Percentiles rank a stretch among this genome's conserved stretches.
Conservation (phyloP, 2,888 invertebrate species). For the Petrolisthes manimaculis region DNA sequence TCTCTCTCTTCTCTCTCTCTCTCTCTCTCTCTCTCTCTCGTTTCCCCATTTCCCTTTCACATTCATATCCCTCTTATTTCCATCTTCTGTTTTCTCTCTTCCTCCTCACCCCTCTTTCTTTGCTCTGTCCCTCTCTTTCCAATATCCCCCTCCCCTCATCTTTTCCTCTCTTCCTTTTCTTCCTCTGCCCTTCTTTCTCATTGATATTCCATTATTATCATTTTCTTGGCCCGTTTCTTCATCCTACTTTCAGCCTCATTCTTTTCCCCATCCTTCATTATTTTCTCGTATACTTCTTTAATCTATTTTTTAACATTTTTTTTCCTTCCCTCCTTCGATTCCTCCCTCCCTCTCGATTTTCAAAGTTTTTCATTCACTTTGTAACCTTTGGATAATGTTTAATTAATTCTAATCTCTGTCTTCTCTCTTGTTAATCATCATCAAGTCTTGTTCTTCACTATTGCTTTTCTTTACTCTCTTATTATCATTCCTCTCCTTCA, state of each 20-base stretch:
- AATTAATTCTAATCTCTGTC: background rate
- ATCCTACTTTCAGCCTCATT: background rate
- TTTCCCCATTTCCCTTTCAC: background rate
- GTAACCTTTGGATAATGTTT: background rate
- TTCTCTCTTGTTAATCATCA: background rate
- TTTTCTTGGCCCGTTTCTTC: background rate
- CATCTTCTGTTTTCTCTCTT: background rate
- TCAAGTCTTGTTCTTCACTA: background rate
- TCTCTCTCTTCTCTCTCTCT: background rate
- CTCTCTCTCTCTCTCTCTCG: background rate
- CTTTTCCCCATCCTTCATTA: background rate
- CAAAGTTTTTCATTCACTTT: background rate
- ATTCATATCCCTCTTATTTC: background rate
- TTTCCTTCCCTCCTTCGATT: background rate
- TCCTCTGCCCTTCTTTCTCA: background rate
- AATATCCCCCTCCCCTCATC: background rate
- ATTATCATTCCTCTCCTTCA: background rate
- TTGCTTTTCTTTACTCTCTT: background rate
- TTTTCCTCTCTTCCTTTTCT: background rate
- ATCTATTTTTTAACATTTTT: background rate
- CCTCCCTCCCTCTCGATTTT: background rate
- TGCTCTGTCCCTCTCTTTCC: background rate
- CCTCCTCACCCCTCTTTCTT: background rate
- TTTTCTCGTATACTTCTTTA: background rate
- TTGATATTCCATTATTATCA: background rate